phyloP scores from a whole-genome alignment of 2,797 vertebrate species.

The Onychomys torridus region DNA sequence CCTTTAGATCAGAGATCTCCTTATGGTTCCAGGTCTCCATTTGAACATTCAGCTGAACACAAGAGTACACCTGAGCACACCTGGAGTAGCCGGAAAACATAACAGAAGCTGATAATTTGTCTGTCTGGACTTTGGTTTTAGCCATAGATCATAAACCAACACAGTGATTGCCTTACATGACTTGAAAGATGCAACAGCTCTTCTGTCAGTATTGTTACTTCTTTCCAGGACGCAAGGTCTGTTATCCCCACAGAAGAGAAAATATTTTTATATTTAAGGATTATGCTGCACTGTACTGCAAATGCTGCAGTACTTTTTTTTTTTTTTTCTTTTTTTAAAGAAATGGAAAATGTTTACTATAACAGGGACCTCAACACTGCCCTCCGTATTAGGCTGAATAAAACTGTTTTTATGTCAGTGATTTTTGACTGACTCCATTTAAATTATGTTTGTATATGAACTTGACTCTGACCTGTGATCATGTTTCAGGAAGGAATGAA shows the following conservation, averaged over 20 bases:
- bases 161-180: constrained; percentile 98
- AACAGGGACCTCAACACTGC: constrained; percentile 95
- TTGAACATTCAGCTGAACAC: constrained; percentile 97
- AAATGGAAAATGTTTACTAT: constrained; percentile 93
- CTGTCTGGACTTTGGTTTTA: constrained; percentile 88
- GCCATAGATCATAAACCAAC: constrained; percentile 95
- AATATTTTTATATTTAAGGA: constrained; percentile 98
- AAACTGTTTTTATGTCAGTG: constrained; percentile 88
- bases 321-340: constrained; percentile 91
- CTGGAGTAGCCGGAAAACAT: constrained; percentile 98
- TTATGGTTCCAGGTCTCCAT: constrained; percentile 96
- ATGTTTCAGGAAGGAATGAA: constrained; percentile 89
- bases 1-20: constrained; percentile 96
- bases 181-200: constrained; percentile 93
- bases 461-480: constrained; percentile 89
- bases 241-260: constrained; percentile 91
- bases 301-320: constrained; percentile 93
- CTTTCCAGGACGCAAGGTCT: constrained; percentile 92
- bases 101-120: constrained; percentile 89
- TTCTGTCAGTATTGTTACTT: constrained; percentile 92
- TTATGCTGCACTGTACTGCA: constrained; percentile 94
- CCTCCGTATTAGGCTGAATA: constrained; percentile 94
- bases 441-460: constrained; percentile 90
- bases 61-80: constrained; percentile 98
- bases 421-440: constrained; percentile 91